Evolutionary conservation across 2,113 vertebrate species (phyloP).

Genomic region (Xenus cinereus): DNA sequence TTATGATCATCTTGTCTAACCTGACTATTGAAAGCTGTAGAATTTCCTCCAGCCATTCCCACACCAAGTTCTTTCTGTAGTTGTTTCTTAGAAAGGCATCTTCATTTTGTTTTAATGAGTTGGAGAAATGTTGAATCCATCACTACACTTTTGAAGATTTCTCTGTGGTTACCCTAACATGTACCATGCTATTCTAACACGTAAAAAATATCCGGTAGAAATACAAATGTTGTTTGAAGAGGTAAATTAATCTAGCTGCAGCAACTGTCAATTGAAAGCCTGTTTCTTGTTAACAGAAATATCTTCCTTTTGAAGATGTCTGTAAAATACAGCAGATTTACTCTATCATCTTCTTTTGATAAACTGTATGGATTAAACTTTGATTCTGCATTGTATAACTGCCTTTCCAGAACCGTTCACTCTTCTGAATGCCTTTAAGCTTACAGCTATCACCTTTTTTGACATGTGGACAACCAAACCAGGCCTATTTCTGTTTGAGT

Average conservation of each 20-base stretch:
- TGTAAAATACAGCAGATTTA: not conserved
- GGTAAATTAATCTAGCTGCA: not conserved
- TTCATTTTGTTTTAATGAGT: not conserved
- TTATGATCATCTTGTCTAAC: conserved; percentile 12
- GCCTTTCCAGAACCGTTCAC: not conserved
- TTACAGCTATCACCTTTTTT: not conserved
- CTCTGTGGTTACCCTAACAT: not conserved
- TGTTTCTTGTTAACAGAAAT: conserved; percentile 23
- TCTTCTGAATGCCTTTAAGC: not conserved
- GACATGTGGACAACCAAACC: not conserved
- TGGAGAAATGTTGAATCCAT: not conserved
- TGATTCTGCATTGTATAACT: not conserved
- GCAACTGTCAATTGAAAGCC: not conserved
- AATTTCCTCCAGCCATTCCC: not conserved
- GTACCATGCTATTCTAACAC: not conserved
- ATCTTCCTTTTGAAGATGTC: not conserved
- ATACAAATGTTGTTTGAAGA: not conserved
- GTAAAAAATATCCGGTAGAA: not conserved
- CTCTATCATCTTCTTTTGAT: not conserved
- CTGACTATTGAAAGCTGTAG: not conserved
- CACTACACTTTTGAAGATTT: not conserved
- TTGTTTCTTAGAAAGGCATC: not conserved
- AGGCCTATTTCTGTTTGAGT: not conserved
- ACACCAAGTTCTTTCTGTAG: not conserved
- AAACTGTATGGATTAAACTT: not conserved